Evolutionary conservation across 2,797 vertebrate species (phyloP), one percentile per base, ranked within the genome.

Genomic region (Lagorchestes hirsutus): DNA sequence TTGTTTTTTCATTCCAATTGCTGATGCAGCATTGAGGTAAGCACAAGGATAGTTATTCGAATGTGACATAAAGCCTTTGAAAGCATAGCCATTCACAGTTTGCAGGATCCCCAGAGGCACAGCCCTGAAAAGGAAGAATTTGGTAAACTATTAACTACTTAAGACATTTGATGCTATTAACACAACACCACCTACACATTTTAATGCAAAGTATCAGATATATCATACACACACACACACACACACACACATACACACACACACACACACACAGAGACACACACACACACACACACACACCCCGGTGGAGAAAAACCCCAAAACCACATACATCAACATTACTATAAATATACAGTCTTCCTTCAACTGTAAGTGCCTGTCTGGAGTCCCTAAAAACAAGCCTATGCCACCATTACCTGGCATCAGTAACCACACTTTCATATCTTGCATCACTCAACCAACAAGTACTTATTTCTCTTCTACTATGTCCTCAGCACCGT

Each of bases 31-130:
- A 46, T 99, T 99, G 97, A 99, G 99, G 98, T 99, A 99, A 59
- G 99, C 99, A 74, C 99, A 99, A 0, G 98, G 99, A 97, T 99
- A 99, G 9, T 98, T 97, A 93, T 99, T 99, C 0, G 99, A 94
- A 97, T 99, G 99, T 0, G 99, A 99, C 99, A 99, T 99, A 95
- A 99, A 99, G 93, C 99, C 99, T 67, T 94, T 98, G 98, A 99
- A 99, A 16, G 98, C 98, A 96, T 99, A 99, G n/a, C 99, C 99
- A 54, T 98, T 99, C 95, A 99, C 98, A 4, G 98, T 99, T 98
- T 99, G 99, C 96, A 99, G 98, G 93, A 98, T 98, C 16, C 99
- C 99, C 93, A 99, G 98, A 1, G 99, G 99, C 95, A 99, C 99
- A 46, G 99, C 99, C 98, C 99, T 99, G 97, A 97, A 96, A 98